Base-by-base conservation (phyloP, 2,888 invertebrate genomes). In the Merodon equestris region DNA sequence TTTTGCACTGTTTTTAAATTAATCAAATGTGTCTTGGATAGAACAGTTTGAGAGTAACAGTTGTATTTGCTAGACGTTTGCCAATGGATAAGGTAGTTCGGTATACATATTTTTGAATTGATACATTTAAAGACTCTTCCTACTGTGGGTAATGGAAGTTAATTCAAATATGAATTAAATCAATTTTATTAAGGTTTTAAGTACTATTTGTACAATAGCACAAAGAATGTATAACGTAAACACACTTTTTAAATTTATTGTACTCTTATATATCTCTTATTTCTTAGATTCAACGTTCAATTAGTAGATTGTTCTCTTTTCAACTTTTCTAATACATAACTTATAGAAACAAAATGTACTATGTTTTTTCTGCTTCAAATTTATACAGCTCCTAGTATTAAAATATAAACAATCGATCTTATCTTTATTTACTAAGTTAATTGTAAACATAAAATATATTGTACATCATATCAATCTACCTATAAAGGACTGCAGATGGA, bases 401-500 rank as follows among this genome's bases (percentile, higher is more conserved):
- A 27, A 4, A 4, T 27, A 27, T 4, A 27, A 27, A 27, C 7
- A 27, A 27, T 4, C 2, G 2, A 27, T 27, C 7, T 27, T 27
- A 27, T 27, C n/a, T 27, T 77, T 10, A 57, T 63, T 77, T n/a
- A n/a, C n/a, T n/a, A n/a, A n/a, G 67, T 77, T 73, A 63, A 73
- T 19, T 42, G 9, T 40, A 3, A 3, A 40, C 12, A 40, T n/a
- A 40, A 58, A 19, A 27, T 15, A 19, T 45, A 42, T 54, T 61
- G 12, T 54, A 60, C 56, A 73, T 51, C 61, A 67, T 77, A 77
- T 77, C 77, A 77, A 77, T 77, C 77, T 77, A 77, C 77, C 77
- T 77, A 61, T 19, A 45, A 66, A 67, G 61, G 61, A 57, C 56
- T 48, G 27, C 44, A 63, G 27, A 7, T 2, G 27, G 7, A 27